Base-by-base conservation (phyloP, 2,797 vertebrate genomes). In the Acrossocheilus fasciatus region DNA sequence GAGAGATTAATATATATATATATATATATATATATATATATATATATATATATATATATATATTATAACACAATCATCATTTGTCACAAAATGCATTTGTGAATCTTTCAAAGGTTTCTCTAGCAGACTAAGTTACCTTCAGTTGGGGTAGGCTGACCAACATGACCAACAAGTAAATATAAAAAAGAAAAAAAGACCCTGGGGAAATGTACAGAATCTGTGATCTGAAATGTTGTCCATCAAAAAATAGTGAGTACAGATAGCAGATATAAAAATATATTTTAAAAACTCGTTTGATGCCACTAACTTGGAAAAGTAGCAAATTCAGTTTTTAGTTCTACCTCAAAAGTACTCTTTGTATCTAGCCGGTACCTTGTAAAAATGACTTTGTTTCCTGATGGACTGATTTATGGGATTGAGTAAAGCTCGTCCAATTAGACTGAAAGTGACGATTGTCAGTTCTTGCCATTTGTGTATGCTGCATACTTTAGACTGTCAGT, bases 381-480 rank as follows among this genome's bases (percentile, higher is more conserved):
- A 62, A 79, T 43, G 6, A 43, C 23, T 54, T 30, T 62, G 66
- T 43, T 72, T 43, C 69, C n/a, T 15, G 23, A 14, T 12, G 20
- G 10, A 57, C 18, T 4, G 11, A 20, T 39, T 77, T 59, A 39
- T 34, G 7, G 11, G 20, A 77, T n/a, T n/a, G 52, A 57, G 52
- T 59, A 41, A 59, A n/a, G 36, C 12, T 11, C 52, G 26, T 36
- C 20, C 36, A 78, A 41, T 59, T 54, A 41, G 74, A 57, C 1
- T 77, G 1, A 57, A 77, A 57, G 34, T 39, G 34, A 59, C 12
- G 1, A 41, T 15, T 77, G 34, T 62, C 15, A 45, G 57, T 30
- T 43, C 57, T 18, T 79, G 39, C n/a, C 77, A 64, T 79, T 64
- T 79, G 62, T 79, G 39, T 30, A 41, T 11, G 23, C 54, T 43